These are phyloP conservation scores for Antitype chi DNA, from an alignment of 2,888 invertebrate species.

Conservation along the genomic window DNA sequence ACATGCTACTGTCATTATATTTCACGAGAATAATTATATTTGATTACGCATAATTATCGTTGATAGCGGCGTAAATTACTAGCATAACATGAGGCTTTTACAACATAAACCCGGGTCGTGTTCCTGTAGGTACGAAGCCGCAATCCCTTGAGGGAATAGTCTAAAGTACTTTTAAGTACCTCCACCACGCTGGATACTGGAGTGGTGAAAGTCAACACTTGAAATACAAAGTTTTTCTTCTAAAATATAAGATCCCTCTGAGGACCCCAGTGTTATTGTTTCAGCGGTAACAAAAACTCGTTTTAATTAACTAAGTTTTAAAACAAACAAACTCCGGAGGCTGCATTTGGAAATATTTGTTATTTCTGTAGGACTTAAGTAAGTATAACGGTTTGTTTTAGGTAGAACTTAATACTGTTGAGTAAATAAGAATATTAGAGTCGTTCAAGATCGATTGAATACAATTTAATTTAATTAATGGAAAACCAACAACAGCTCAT, in stretches of 20 bases:
- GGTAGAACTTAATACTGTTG: conserved; percentile 20
- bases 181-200: conserved; percentile 39
- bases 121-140: conserved; percentile 63
- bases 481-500: too few species aligned
- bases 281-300: conserved; percentile 74
- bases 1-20: conserved; percentile 18
- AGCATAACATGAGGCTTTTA: conserved; percentile 26
- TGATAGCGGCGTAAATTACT: conserved; percentile 36
- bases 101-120: conserved; percentile 38
- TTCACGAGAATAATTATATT: conserved; percentile 40
- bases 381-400: conserved; percentile 24
- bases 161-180: conserved; percentile 64
- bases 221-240: conserved; percentile 62
- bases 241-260: conserved; percentile 63
- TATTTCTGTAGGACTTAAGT: conserved; percentile 62
- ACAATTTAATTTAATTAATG: too few species aligned
- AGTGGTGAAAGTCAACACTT: conserved; percentile 60
- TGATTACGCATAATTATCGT: conserved; percentile 54
- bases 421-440: conserved; percentile 21
- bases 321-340: conserved; percentile 70
- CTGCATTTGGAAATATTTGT: conserved; percentile 67
- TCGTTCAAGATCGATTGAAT: neutral
- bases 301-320: conserved; percentile 83
- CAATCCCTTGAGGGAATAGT: conserved; percentile 71
- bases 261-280: conserved; percentile 71